Conservation (phyloP, 2,888 invertebrate genomes). For the Mesodorylaimus sp. region DNA sequence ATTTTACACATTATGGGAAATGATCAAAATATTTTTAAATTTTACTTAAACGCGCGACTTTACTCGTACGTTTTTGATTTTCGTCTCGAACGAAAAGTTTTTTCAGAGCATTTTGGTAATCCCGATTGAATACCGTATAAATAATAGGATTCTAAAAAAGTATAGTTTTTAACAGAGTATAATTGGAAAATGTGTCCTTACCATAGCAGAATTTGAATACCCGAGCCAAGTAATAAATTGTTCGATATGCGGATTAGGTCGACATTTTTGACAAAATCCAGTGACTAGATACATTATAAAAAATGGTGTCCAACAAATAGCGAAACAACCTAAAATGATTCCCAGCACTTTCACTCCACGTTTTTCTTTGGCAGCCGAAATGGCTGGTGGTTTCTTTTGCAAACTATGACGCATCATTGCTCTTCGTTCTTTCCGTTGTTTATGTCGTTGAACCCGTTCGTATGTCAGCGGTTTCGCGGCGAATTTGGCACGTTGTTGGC, state of each 20-base stretch:
- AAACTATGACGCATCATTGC: conserved; percentile 21
- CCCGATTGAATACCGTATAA: conserved; percentile 29
- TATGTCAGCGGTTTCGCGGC: conserved; percentile 1
- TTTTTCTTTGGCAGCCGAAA: conserved; percentile 28
- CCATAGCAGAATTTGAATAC: conserved; percentile 27
- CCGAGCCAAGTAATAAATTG: conserved; percentile 30
- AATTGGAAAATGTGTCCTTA: too few relatives aligned
- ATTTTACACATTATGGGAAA: too few relatives aligned
- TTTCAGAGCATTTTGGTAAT: conserved; percentile 30
- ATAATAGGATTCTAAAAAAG: conserved; percentile 31
- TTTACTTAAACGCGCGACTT: too few relatives aligned
- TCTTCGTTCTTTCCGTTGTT: conserved; percentile 20
- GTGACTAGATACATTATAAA: conserved; percentile 28
- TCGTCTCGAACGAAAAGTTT: too few relatives aligned
- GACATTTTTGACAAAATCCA: conserved; percentile 23
- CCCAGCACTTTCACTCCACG: conserved; percentile 24
- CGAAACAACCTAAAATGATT: conserved; percentile 29
- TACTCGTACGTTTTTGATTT: too few relatives aligned
- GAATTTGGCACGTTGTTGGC: background rate
- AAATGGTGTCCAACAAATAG: conserved; percentile 29
- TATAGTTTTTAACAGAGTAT: too few relatives aligned
- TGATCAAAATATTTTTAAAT: too few relatives aligned
- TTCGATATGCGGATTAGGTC: conserved; percentile 25
- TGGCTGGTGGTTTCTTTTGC: conserved; percentile 26
- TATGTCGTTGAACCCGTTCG: conserved; percentile 4